A percentile compares a stretch with the other conserved stretches of the same genome.
Conservation (phyloP, 2,113 vertebrate species). For the Lepidothrix coronata region DNA sequence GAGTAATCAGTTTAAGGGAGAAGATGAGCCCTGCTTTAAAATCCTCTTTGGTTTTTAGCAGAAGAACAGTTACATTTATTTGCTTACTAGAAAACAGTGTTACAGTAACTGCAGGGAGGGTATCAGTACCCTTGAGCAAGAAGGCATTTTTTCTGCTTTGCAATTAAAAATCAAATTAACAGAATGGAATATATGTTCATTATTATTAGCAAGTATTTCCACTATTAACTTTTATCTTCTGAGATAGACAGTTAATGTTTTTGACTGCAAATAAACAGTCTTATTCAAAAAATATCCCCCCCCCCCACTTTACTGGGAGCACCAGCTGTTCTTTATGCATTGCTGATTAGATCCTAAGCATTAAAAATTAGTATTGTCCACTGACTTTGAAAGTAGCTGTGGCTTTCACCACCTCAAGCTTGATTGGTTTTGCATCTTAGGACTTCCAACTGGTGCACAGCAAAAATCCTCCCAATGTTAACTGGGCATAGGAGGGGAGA, state of each 20-base stretch:
- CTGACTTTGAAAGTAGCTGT: background rate
- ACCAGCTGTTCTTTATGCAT: background rate
- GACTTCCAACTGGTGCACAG: background rate
- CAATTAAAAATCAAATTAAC: background rate
- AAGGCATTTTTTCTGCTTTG: background rate
- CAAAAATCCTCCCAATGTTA: background rate
- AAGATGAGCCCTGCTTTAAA: slow-evolving; percentile 38
- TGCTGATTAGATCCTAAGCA: background rate
- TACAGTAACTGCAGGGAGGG: background rate
- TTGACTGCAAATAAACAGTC: background rate
- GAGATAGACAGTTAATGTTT: background rate
- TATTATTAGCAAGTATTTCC: background rate
- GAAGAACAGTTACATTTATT: background rate
- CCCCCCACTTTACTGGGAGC: background rate
- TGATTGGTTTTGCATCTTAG: background rate
- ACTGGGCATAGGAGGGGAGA: background rate
- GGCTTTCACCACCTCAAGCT: background rate
- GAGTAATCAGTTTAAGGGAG: slow-evolving; percentile 7
- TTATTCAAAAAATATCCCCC: background rate
- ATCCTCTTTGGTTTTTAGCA: background rate
- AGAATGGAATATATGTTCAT: background rate
- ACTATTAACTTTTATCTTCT: background rate
- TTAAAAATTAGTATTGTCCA: background rate
- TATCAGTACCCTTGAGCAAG: background rate
- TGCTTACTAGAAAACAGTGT: background rate